These are phyloP conservation scores for Baronia brevicornis DNA, from an alignment of 2,888 invertebrate genomes.

Conservation along the genomic window DNA sequence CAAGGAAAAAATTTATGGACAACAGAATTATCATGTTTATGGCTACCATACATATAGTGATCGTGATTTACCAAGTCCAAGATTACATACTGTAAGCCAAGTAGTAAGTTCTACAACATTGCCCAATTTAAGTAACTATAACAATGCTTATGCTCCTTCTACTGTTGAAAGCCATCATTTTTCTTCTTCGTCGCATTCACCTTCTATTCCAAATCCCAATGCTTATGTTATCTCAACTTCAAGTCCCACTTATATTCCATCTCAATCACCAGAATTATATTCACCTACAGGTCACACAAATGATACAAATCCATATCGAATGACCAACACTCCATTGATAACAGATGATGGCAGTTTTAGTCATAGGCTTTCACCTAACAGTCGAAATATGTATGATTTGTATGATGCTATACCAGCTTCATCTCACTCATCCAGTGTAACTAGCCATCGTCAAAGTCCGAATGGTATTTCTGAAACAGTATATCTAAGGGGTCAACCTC, in stretches of 20 bases:
- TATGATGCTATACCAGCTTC: constrained; percentile 62
- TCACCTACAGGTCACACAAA: constrained; percentile 70
- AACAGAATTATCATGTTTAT: constrained; percentile 59
- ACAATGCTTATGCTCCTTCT: constrained; percentile 44
- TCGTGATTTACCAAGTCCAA: constrained; percentile 48
- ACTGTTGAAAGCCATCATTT: constrained; percentile 48
- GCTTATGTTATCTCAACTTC: constrained; percentile 50
- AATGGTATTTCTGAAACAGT: constrained; percentile 51
- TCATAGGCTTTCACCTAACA: constrained; percentile 59
- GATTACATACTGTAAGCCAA: constrained; percentile 64
- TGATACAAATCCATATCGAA: constrained; percentile 65
- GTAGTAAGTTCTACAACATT: constrained; percentile 67
- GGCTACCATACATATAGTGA: constrained; percentile 57
- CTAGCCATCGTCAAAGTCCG: constrained; percentile 58
- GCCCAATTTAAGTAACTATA: constrained; percentile 66
- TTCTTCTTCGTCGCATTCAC: constrained; percentile 40
- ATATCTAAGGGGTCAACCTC: constrained; percentile 76
- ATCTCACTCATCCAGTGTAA: constrained; percentile 55
- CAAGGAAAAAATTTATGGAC: constrained; percentile 61
- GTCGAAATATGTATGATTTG: constrained; percentile 67
- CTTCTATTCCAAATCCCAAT: constrained; percentile 51
- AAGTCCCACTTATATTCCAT: constrained; percentile 63
- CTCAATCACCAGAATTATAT: constrained; percentile 65
- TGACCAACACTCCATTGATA: constrained; percentile 66
- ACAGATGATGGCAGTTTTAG: constrained; percentile 68